These are phyloP conservation scores for Erpobdella octoculata DNA, from an alignment of 2,888 invertebrate species.

Conservation along the genomic window DNA sequence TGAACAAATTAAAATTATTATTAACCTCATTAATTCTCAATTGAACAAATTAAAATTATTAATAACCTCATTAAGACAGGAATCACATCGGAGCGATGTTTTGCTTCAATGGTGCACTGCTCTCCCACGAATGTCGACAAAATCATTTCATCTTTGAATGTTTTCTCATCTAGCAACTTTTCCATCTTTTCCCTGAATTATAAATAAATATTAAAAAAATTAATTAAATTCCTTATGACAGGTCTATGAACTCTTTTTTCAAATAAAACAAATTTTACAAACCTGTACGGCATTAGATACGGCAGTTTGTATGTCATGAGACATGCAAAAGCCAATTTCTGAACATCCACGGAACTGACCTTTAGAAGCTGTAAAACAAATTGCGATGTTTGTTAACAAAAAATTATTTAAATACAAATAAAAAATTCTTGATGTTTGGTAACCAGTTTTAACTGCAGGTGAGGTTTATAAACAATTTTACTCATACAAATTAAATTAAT, in stretches of 20 bases:
- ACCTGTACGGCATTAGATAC: constrained; percentile 67
- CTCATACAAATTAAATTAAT: not conserved
- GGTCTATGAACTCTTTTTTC: not conserved
- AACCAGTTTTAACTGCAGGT: too few species aligned
- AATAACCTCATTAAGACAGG: constrained; percentile 52
- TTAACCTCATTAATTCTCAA: not conserved
- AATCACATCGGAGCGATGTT: constrained; percentile 64
- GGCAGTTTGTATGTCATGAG: constrained; percentile 76
- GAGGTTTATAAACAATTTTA: not conserved
- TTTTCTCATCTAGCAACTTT: constrained; percentile 74
- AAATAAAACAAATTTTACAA: constrained; percentile 34
- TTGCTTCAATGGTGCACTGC: constrained; percentile 61
- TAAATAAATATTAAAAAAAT: not conserved
- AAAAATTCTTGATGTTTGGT: too few species aligned
- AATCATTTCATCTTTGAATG: constrained; percentile 75
- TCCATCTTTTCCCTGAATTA: constrained; percentile 63
- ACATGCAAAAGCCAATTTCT: constrained; percentile 77
- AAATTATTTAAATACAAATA: too few species aligned
- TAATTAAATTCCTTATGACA: too few species aligned
- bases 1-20: too few species aligned
- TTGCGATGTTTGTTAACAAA: too few species aligned
- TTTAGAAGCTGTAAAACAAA: constrained; percentile 71
- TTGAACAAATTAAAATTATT: constrained; percentile 31
- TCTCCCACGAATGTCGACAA: constrained; percentile 71
- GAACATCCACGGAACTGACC: constrained; percentile 69